These are phyloP conservation scores for Protonemura montana DNA, from an alignment of 2,888 invertebrate genomes.

Conservation along the genomic window DNA sequence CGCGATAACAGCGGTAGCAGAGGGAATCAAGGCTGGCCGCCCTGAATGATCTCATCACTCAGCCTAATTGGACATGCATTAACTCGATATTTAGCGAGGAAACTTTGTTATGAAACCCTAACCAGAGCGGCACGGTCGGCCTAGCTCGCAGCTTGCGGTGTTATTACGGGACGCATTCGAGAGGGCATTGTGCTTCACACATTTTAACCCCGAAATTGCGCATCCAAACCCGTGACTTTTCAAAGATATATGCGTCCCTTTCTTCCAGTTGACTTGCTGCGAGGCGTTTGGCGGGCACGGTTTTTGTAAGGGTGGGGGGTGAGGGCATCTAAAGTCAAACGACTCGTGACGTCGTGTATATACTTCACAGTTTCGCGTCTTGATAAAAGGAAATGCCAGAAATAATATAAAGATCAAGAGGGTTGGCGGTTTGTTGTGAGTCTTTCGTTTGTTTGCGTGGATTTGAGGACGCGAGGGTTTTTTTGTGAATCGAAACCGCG, in stretches of 20 bases:
- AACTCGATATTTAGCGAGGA: slow-evolving; percentile 30
- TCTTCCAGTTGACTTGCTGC: slow-evolving; percentile 44
- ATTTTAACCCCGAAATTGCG: slow-evolving; percentile 31
- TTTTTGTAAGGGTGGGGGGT: neutral
- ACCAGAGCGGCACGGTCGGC: neutral
- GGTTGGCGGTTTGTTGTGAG: slow-evolving; percentile 16
- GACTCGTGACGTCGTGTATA: slow-evolving; percentile 43
- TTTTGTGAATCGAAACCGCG: neutral
- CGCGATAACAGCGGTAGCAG: neutral
- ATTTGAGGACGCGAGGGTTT: neutral
- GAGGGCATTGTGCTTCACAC: slow-evolving; percentile 29
- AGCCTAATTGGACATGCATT: slow-evolving; percentile 30
- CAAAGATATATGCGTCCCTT: slow-evolving; percentile 37
- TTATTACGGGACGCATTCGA: neutral
- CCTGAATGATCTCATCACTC: slow-evolving; percentile 23
- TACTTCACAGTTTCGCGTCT: slow-evolving; percentile 40
- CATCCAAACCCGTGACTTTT: slow-evolving; percentile 31
- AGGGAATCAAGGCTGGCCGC: neutral
- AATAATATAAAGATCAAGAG: slow-evolving; percentile 35
- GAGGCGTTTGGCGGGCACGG: neutral
- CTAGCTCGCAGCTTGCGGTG: neutral
- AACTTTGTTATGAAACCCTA: slow-evolving; percentile 28
- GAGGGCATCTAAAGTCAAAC: slow-evolving; percentile 38
- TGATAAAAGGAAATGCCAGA: slow-evolving; percentile 39
- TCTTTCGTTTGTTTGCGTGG: slow-evolving; percentile 20